Conservation (phyloP, 2,888 invertebrate genomes). For the Acrobeloides nanus region DNA sequence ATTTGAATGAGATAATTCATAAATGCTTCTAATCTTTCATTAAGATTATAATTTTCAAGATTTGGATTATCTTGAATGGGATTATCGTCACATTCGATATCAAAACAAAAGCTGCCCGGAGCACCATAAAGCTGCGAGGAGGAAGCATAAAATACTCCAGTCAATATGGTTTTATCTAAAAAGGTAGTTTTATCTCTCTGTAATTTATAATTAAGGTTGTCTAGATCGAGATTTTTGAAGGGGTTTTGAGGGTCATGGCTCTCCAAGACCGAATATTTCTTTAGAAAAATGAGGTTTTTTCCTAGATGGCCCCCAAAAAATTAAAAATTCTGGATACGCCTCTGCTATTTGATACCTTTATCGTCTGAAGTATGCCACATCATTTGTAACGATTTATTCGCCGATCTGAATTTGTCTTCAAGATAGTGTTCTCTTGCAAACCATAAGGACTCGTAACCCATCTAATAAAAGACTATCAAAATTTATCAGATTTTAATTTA, state of each 20-base stretch:
- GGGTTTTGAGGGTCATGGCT: too few species aligned
- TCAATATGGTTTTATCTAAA: constrained; percentile 64
- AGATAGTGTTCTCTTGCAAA: constrained; percentile 54
- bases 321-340: too few species aligned
- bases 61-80: constrained; percentile 56
- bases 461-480: constrained; percentile 59
- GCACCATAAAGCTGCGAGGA: too few species aligned
- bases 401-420: constrained; percentile 48
- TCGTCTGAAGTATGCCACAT: constrained; percentile 57
- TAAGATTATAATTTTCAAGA: constrained; percentile 62
- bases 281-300: too few species aligned
- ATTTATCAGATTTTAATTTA: constrained; percentile 26
- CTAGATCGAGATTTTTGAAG: too few species aligned
- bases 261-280: too few species aligned
- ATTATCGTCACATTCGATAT: constrained; percentile 66
- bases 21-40: constrained; percentile 38
- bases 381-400: constrained; percentile 56
- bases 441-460: constrained; percentile 70
- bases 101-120: constrained; percentile 89
- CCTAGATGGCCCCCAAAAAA: too few species aligned
- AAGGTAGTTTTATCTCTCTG: too few species aligned
- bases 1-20: constrained; percentile 32
- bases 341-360: too few species aligned
- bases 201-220: too few species aligned
- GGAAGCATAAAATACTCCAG: constrained; percentile 64